Evolutionary conservation across 2,888 invertebrate species (phyloP), one percentile per base, ranked within the genome.

Genomic region (Elysia crispata): DNA sequence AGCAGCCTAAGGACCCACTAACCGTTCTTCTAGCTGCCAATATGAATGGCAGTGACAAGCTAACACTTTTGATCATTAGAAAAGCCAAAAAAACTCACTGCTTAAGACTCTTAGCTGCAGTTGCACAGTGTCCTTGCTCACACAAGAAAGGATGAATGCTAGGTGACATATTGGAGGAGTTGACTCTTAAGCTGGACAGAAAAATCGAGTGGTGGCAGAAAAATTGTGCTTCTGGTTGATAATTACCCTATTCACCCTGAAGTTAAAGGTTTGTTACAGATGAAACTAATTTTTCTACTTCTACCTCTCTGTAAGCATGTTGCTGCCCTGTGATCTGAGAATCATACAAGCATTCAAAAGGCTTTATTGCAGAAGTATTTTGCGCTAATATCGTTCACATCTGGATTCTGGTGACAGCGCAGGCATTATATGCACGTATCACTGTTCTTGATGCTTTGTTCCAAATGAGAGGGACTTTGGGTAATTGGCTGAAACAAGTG

Each of bases 111-210:
- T n/a, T n/a, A n/a, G n/a, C n/a, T n/a, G 73, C 82, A 20, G 69
- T 83, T 0, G 76, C 77, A 49, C 75, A 77, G 0, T 73, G 83
- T 0, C 86, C 86, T 18, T 77, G 76, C 0, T 31, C 66, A 0
- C 86, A 83, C 23, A 60, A 54, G 0, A 70, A 69, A n/a, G n/a
- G 8, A 85, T 83, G 54, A 82, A 77, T 25, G 86, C 84, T 60
- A 83, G 83, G 0, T 86, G 83, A 83, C 13, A 70, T 86, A 1
- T 86, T 87, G 49, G 79, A 74, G 13, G 81, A 80, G 11, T 87
- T 83, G 85, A 25, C 85, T 0, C 67, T 25, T 1, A 79, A 82
- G 20, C n/a, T 86, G 28, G 84, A 86, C 49, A 76, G 81, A 72
- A 49, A 20, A 11, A 79, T 83, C 54, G 0, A 23, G 6, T 60